Conservation (phyloP, 2,888 invertebrate species). For the Microctonus aethiopoides region DNA sequence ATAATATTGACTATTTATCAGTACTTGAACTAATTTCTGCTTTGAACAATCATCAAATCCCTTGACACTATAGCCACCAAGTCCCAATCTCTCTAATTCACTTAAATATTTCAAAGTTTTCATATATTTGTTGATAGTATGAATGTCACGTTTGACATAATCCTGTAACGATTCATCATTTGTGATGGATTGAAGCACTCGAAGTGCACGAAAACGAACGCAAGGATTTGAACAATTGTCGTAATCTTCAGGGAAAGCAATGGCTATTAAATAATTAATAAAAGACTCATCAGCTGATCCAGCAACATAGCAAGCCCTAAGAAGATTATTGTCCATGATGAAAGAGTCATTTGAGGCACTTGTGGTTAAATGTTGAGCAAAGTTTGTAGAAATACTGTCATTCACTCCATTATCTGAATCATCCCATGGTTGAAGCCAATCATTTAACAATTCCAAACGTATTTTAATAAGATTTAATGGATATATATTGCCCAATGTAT, state of each 20-base stretch:
- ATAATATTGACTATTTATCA: conserved; percentile 49
- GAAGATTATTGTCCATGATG: conserved; percentile 28
- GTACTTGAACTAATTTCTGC: conserved; percentile 50
- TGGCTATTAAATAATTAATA: conserved; percentile 57
- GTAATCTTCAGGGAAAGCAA: conserved; percentile 50
- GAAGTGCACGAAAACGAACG: conserved; percentile 60
- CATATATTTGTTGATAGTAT: conserved; percentile 56
- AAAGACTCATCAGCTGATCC: conserved; percentile 55
- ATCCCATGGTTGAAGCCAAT: conserved; percentile 60
- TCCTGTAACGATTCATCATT: conserved; percentile 53
- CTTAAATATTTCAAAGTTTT: conserved; percentile 58
- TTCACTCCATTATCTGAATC: conserved; percentile 43
- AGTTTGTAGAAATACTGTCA: conserved; percentile 52
- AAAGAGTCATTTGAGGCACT: background rate
- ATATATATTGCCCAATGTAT: conserved; percentile 65
- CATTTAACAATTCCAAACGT: conserved; percentile 62
- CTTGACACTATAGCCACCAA: conserved; percentile 55
- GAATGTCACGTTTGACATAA: conserved; percentile 54
- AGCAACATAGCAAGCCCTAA: conserved; percentile 64
- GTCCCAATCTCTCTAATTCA: conserved; percentile 60
- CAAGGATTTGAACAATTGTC: conserved; percentile 49
- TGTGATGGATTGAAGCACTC: conserved; percentile 57
- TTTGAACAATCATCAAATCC: conserved; percentile 56
- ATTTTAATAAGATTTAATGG: conserved; percentile 63
- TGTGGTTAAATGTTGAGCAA: background rate